Conservation (phyloP, 1,140 invertebrate genomes). For the Mya arenaria region DNA sequence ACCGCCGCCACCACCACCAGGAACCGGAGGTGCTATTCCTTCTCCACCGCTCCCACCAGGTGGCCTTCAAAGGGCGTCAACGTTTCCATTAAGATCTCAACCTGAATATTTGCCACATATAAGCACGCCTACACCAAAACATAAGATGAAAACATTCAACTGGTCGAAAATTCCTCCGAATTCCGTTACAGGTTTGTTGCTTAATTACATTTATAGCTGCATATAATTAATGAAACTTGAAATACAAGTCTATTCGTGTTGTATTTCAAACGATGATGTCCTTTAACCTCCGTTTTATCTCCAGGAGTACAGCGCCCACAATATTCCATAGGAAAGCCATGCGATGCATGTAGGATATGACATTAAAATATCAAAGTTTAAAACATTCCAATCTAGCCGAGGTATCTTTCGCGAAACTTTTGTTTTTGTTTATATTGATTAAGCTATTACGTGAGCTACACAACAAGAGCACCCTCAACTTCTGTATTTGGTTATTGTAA, state of each 20-base stretch:
- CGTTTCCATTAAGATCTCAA: constrained; percentile 47
- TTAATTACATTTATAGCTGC: background rate
- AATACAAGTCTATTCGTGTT: background rate
- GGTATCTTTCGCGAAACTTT: too few relatives aligned
- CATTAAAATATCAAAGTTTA: background rate
- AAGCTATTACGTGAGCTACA: too few relatives aligned
- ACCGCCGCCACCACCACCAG: constrained; percentile 28
- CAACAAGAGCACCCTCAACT: too few relatives aligned
- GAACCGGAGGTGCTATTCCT: background rate
- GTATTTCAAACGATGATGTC: background rate
- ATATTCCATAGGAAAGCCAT: background rate
- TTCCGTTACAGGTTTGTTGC: constrained; percentile 67
- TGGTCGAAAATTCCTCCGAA: constrained; percentile 77
- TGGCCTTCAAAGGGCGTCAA: constrained; percentile 9
- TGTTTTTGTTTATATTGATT: too few relatives aligned
- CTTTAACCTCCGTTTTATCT: background rate
- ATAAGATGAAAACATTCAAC: constrained; percentile 79
- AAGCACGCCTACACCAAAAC: constrained; percentile 70
- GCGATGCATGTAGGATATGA: background rate
- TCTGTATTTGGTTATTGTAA: too few relatives aligned
- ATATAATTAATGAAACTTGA: background rate
- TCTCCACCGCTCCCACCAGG: constrained; percentile 17
- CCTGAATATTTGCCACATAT: constrained; percentile 36
- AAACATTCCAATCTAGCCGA: too few relatives aligned
- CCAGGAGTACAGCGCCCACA: background rate